These are phyloP conservation scores for Brachionus calyciflorus DNA, from an alignment of 1,140 invertebrate species.

Conservation along the genomic window DNA sequence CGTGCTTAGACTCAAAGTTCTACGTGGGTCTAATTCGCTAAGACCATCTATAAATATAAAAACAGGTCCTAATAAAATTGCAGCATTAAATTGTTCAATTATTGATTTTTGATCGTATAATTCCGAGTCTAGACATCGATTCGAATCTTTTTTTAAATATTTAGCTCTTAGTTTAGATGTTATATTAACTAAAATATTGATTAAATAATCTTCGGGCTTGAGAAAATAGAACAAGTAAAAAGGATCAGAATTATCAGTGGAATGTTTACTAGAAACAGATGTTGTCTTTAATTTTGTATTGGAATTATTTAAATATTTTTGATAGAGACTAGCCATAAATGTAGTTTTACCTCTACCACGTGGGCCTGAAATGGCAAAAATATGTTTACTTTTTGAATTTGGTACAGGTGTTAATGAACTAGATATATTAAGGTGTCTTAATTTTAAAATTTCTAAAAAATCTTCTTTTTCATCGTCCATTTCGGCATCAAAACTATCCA, in stretches of 20 bases:
- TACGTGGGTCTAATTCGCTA: not conserved
- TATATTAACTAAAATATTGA: conserved; percentile 9
- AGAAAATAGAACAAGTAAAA: conserved; percentile 37
- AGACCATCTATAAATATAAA: conserved; percentile 40
- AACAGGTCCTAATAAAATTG: not conserved
- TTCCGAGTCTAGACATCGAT: not conserved
- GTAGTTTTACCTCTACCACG: conserved; percentile 23
- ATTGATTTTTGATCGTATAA: conserved; percentile 30
- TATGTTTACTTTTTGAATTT: not conserved
- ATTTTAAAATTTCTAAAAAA: conserved; percentile 27
- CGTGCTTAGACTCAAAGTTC: not conserved
- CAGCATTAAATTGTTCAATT: conserved; percentile 33
- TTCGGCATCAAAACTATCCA: not conserved
- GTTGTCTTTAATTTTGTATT: not conserved
- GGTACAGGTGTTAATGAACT: not conserved
- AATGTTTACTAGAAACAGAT: too few species aligned
- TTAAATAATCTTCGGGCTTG: not conserved
- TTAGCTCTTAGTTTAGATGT: conserved; percentile 34
- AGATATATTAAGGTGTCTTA: conserved; percentile 21
- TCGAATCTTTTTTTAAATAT: conserved; percentile 37
- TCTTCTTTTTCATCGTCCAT: conserved; percentile 31
- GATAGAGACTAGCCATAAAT: conserved; percentile 34
- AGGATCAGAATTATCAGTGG: too few species aligned
- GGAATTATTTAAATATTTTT: not conserved
- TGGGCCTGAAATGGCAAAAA: not conserved